phyloP scores from a whole-genome alignment of 1,140 invertebrate species.

The Drosophila tsacasi region DNA sequence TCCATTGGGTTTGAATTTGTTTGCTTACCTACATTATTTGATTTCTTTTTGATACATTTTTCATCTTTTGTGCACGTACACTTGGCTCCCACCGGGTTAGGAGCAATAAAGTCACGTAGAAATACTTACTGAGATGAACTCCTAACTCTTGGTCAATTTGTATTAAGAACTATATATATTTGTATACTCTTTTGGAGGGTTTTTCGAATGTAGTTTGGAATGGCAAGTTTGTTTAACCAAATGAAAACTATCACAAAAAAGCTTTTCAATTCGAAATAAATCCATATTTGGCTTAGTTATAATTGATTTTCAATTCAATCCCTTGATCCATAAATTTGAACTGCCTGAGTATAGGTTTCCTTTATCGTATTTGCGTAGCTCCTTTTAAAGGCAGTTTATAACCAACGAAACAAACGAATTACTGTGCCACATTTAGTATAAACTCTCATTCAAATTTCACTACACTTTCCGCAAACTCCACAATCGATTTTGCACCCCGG shows the following conservation, averaged over 20 bases:
- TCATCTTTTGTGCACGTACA: slow-evolving; percentile 42
- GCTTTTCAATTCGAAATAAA: not conserved
- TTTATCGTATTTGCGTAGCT: not conserved
- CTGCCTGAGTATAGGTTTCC: too few relatives aligned
- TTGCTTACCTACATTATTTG: slow-evolving; percentile 12
- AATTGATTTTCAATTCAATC: not conserved
- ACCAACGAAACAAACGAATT: not conserved
- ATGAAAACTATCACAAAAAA: not conserved
- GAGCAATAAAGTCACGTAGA: slow-evolving; percentile 44
- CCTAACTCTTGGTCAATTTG: not conserved
- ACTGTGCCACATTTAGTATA: not conserved
- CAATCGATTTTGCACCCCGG: slow-evolving; percentile 20
- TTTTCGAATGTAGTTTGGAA: not conserved
- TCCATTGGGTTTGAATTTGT: slow-evolving; percentile 10
- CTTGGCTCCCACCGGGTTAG: slow-evolving; percentile 1
- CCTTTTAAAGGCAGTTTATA: not conserved
- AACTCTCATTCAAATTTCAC: not conserved
- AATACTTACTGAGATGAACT: slow-evolving; percentile 32
- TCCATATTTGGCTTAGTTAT: not conserved
- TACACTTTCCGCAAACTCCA: not conserved
- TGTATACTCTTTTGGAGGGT: not conserved
- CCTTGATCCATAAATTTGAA: not conserved
- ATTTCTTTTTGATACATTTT: slow-evolving; percentile 10
- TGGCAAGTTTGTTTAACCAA: not conserved
- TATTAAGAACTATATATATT: not conserved